These are phyloP conservation scores for Gambusia holbrooki DNA, from an alignment of 2,113 vertebrate genomes.

Conservation along the genomic window DNA sequence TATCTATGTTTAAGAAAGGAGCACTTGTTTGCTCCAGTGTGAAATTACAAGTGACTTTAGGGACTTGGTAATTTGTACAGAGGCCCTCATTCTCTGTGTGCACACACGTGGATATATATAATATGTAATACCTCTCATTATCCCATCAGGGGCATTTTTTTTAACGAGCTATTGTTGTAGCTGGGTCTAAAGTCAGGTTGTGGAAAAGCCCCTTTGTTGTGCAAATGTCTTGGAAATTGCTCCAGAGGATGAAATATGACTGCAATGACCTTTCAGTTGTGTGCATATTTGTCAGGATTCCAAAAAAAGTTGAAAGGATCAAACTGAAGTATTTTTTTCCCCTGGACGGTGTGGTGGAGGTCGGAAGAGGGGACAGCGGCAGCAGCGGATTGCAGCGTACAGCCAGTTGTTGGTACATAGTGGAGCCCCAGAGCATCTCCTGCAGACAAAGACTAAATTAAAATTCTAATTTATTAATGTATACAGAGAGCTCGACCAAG, in stretches of 20 bases:
- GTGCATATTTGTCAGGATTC: slow-evolving; percentile 97
- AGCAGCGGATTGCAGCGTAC: slow-evolving; percentile 85
- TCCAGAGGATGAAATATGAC: slow-evolving; percentile 92
- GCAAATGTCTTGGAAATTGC: slow-evolving; percentile 90
- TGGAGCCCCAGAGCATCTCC: slow-evolving; percentile 87
- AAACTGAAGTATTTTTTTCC: slow-evolving; percentile 87
- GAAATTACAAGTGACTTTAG: slow-evolving; percentile 77
- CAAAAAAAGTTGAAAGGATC: slow-evolving; percentile 95
- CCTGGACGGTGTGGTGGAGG: slow-evolving; percentile 90
- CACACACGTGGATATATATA: slow-evolving; percentile 60
- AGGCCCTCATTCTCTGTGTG: slow-evolving; percentile 57
- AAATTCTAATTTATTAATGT: slow-evolving; percentile 99
- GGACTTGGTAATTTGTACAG: slow-evolving; percentile 81
- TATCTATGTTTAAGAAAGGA: slow-evolving; percentile 76
- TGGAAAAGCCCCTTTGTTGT: slow-evolving; percentile 91
- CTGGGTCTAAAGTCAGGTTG: slow-evolving; percentile 89
- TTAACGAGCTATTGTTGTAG: slow-evolving; percentile 89
- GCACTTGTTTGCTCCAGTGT: slow-evolving; percentile 76
- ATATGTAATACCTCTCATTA: slow-evolving; percentile 81
- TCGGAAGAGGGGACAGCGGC: slow-evolving; percentile 86
- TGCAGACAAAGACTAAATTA: slow-evolving; percentile 94
- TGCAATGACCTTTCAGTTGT: slow-evolving; percentile 94
- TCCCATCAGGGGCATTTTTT: slow-evolving; percentile 83
- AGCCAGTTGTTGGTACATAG: slow-evolving; percentile 93
- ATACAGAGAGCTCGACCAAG: slow-evolving; percentile 92